Percentiles rank a stretch among this genome's conserved stretches.
phyloP scores from a whole-genome alignment of 2,888 invertebrate species.

The Emesis furor region DNA sequence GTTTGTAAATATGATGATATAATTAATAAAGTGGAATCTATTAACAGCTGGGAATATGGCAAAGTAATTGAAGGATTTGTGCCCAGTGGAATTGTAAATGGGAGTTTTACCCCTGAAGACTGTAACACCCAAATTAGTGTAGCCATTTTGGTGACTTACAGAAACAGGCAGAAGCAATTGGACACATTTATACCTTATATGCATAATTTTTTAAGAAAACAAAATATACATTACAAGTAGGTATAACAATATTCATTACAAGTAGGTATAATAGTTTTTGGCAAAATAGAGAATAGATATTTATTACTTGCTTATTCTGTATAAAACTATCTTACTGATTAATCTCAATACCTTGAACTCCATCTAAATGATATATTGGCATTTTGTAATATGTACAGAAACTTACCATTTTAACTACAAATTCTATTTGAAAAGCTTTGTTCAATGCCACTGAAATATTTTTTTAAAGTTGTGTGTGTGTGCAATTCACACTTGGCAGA shows the following conservation, averaged over 20 bases:
- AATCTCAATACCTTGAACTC: too few species aligned
- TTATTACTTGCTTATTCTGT: too few species aligned
- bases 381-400: too few species aligned
- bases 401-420: too few species aligned
- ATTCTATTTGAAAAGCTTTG: too few species aligned
- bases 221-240: conserved; percentile 95
- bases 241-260: too few species aligned
- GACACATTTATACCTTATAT: conserved; percentile 96
- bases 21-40: conserved; percentile 77
- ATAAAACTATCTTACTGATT: too few species aligned
- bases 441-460: too few species aligned
- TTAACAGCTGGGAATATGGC: conserved; percentile 79
- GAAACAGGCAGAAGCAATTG: conserved; percentile 95
- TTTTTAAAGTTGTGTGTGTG: too few species aligned
- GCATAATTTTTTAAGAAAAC: conserved; percentile 96
- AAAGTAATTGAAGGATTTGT: conserved; percentile 78
- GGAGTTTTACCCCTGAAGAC: conserved; percentile 82
- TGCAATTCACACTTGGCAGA: too few species aligned
- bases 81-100: conserved; percentile 81
- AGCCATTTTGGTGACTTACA: conserved; percentile 96
- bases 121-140: conserved; percentile 92
- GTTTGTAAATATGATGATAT: conserved; percentile 84
- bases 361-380: too few species aligned
- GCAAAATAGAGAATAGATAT: neutral
- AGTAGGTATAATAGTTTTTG: too few species aligned